Evolutionary conservation across 2,113 vertebrate genomes (phyloP), one percentile per base, ranked within the genome.

Genomic region (Platysteira castanea): DNA sequence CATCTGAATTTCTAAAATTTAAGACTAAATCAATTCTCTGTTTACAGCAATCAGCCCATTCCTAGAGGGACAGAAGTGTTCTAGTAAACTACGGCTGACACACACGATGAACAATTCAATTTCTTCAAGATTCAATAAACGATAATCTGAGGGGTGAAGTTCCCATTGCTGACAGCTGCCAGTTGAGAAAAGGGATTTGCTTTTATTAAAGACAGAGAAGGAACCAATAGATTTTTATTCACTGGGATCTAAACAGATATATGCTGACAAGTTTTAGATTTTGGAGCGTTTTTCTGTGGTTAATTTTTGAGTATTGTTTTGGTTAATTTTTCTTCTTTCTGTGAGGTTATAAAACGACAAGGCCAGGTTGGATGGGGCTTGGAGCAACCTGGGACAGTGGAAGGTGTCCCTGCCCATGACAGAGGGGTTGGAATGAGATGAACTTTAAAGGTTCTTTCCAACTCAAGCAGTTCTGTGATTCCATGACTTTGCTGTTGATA

Each of bases 51-150:
- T 75, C 87, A 85, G 53, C 39, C 82, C 61, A 44, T 67, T 91
- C 60, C 94, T 86, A 53, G 21, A 83, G 86, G 67, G 74, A 74
- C 73, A 95, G 54, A 53, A 81, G 27, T 31, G 60, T 53, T 85
- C n/a, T 33, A 53, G 86, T 67, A 91, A 93, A 90, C 75, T 65
- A 31, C 81, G 83, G 80, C 61, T 93, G 94, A 95, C 96, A 95
- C 63, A 69, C 57, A 80, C 70, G 93, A 78, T 63, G 86, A 93
- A 95, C 86, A 95, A 96, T 94, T 90, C 91, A 75, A 91, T 96
- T 96, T 91, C 90, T 83, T 80, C 90, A 69, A 75, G 95, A 96
- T 96, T 92, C 91, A 96, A 91, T 94, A 96, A 96, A 75, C 0
- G 49, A 90, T 91, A 95, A 96, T 90, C 80, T 88, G 88, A 93